Percentiles rank a stretch among this genome's conserved stretches.
These are phyloP conservation scores for Etia nguti DNA, from an alignment of 2,113 vertebrate species.

Conservation along the genomic window DNA sequence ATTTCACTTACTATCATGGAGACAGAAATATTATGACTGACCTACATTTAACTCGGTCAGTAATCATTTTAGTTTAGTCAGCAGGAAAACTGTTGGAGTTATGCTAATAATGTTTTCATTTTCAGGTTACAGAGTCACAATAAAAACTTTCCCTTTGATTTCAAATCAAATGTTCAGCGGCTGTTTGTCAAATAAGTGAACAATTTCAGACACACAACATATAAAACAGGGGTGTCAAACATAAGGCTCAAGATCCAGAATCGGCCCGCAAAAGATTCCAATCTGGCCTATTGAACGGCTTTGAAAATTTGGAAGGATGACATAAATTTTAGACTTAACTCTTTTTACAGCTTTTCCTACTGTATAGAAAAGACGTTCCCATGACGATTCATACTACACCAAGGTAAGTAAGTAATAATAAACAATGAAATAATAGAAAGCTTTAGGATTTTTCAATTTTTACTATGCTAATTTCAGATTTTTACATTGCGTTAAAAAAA, in stretches of 20 bases:
- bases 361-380: neutral
- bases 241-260: neutral
- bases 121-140: neutral
- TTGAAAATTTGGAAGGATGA: neutral
- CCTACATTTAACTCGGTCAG: neutral
- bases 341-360: neutral
- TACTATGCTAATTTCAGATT: neutral
- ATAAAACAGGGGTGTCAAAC: neutral
- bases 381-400: neutral
- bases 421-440: neutral
- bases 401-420: neutral
- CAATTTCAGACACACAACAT: neutral
- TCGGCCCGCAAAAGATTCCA: neutral
- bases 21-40: neutral
- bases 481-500: neutral
- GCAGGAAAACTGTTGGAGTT: neutral
- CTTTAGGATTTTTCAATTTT: accelerated
- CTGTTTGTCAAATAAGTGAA: neutral
- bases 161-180: neutral
- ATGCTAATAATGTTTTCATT: neutral
- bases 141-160: neutral
- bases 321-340: neutral
- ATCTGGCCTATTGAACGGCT: neutral
- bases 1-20: neutral
- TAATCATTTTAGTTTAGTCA: neutral